These are phyloP conservation scores for Chaetodon trifascialis DNA, from an alignment of 2,113 vertebrate genomes.

Conservation along the genomic window DNA sequence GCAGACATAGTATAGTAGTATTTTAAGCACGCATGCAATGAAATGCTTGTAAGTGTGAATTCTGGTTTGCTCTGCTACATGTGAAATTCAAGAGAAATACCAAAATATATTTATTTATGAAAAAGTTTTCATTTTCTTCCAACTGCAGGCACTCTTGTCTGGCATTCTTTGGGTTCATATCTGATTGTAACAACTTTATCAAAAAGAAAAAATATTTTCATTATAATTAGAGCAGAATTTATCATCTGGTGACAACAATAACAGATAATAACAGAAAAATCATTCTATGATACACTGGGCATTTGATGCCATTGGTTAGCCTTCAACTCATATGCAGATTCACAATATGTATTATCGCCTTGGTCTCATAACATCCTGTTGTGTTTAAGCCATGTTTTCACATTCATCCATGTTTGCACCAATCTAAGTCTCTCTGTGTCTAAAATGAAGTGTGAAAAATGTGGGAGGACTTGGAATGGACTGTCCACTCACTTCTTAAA, in stretches of 20 bases:
- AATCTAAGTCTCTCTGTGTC: conserved; percentile 32
- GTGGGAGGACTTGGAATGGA: conserved; percentile 71
- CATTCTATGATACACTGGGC: not conserved
- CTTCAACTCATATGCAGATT: conserved; percentile 28
- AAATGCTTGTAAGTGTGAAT: not conserved
- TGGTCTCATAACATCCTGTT: conserved; percentile 34
- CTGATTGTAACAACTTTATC: not conserved
- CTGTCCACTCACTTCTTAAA: conserved; percentile 63
- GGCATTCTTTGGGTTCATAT: not conserved
- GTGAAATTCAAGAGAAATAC: not conserved
- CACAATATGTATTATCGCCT: conserved; percentile 1
- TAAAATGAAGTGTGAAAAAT: conserved; percentile 69
- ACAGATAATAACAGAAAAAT: conserved; percentile 23
- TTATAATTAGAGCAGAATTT: conserved; percentile 6
- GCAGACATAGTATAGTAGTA: not conserved
- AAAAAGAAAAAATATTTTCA: not conserved
- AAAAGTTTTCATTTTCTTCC: not conserved
- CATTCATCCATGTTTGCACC: conserved; percentile 28
- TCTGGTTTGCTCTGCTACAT: not conserved
- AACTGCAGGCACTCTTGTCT: not conserved
- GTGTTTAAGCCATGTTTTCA: conserved; percentile 16
- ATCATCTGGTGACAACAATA: conserved; percentile 14
- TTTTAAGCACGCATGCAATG: not conserved
- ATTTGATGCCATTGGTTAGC: not conserved
- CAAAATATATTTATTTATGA: not conserved